These are phyloP conservation scores for Leptogaster cylindrica DNA, from an alignment of 2,888 invertebrate genomes.

Conservation along the genomic window DNA sequence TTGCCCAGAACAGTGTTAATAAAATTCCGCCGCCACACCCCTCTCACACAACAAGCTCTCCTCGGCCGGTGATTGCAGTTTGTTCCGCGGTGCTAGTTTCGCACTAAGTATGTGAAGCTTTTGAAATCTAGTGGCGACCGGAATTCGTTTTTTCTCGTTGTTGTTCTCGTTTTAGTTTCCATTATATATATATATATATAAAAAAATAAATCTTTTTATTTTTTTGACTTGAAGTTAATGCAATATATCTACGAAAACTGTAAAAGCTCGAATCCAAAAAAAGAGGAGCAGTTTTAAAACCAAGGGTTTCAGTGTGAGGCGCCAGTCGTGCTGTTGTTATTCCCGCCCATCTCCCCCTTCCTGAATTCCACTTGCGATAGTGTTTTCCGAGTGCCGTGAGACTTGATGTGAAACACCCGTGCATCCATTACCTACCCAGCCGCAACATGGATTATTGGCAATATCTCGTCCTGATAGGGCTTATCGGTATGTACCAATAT, in stretches of 20 bases:
- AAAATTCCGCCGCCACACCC: too few relatives aligned
- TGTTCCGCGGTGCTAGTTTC: not conserved
- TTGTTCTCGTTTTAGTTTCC: too few relatives aligned
- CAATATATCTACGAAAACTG: too few relatives aligned
- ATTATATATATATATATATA: too few relatives aligned
- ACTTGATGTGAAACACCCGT: conserved; percentile 13
- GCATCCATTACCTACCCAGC: conserved; percentile 4
- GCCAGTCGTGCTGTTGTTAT: conserved; percentile 9
- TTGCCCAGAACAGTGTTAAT: conserved; percentile 1
- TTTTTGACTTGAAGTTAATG: too few relatives aligned
- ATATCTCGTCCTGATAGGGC: conserved; percentile 19
- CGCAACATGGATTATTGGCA: conserved; percentile 35
- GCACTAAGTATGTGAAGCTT: conserved; percentile 18
- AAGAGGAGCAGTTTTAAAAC: too few relatives aligned
- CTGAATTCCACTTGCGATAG: not conserved
- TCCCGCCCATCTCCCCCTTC: not conserved
- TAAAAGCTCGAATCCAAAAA: not conserved
- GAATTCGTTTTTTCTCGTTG: conserved; percentile 15
- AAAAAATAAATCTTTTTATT: too few relatives aligned
- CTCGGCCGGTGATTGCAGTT: conserved; percentile 1
- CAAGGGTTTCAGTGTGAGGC: too few relatives aligned
- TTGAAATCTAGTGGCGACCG: conserved; percentile 9
- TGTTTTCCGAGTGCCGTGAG: conserved; percentile 15
- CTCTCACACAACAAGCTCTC: conserved; percentile 28
- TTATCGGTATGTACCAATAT: conserved; percentile 18